A percentile compares a stretch with the other conserved stretches of the same genome.
These are phyloP conservation scores for Oxyscelio sp. DNA, from an alignment of 2,888 invertebrate species.

Conservation along the genomic window DNA sequence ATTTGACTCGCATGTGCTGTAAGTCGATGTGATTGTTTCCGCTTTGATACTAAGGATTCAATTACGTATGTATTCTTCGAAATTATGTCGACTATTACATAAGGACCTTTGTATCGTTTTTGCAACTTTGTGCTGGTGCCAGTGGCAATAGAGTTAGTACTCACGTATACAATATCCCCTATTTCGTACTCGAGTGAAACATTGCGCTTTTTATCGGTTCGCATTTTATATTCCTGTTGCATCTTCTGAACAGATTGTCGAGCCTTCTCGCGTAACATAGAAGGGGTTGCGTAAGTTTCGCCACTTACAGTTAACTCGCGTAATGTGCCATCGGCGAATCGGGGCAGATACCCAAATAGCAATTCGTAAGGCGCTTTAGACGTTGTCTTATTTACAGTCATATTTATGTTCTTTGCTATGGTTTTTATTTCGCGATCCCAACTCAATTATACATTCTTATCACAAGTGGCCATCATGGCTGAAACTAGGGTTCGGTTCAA, in stretches of 20 bases:
- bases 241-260: constrained; percentile 2
- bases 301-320: not conserved
- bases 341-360: constrained; percentile 58
- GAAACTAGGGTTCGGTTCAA: constrained; percentile 51
- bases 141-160: not conserved
- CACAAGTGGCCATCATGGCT: constrained; percentile 4
- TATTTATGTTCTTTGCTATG: constrained; percentile 40
- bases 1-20: constrained; percentile 18
- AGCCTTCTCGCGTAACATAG: not conserved
- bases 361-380: constrained; percentile 50
- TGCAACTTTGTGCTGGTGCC: constrained; percentile 19
- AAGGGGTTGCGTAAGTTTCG: not conserved
- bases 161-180: constrained; percentile 24
- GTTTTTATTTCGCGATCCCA: constrained; percentile 51
- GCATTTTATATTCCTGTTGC: constrained; percentile 5
- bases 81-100: constrained; percentile 22
- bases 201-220: not conserved
- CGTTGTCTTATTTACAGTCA: constrained; percentile 38
- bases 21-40: not conserved
- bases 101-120: constrained; percentile 8
- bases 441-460: not conserved
- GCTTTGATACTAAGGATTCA: not conserved
- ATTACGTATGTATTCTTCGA: constrained; percentile 31
- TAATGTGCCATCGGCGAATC: constrained; percentile 44
- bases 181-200: not conserved